Conservation (phyloP, 2,113 vertebrate species). For the Aptenodytes forsteri region DNA sequence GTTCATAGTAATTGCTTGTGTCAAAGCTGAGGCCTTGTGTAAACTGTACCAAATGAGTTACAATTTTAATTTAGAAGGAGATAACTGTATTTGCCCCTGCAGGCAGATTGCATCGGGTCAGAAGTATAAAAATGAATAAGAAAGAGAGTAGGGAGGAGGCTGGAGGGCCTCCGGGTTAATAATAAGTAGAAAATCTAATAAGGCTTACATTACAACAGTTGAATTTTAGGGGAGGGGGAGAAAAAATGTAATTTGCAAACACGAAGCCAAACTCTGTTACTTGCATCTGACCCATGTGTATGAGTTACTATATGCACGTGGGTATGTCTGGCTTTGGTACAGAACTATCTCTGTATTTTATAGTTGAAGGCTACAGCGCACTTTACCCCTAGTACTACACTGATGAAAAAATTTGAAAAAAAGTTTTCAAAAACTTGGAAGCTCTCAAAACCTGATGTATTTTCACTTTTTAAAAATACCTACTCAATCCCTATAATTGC, state of each 20-base stretch:
- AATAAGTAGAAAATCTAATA: conserved; percentile 77
- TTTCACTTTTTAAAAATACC: not conserved
- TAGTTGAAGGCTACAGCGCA: not conserved
- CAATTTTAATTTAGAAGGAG: conserved; percentile 84
- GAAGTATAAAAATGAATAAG: conserved; percentile 83
- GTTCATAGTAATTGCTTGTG: conserved; percentile 87
- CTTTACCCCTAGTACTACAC: not conserved
- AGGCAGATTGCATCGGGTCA: conserved; percentile 81
- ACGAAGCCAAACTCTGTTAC: conserved; percentile 80
- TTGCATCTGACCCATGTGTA: not conserved
- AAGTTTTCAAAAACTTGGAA: not conserved
- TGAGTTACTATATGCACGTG: not conserved
- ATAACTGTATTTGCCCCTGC: conserved; percentile 74
- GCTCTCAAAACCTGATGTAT: not conserved
- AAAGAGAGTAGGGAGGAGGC: conserved; percentile 73
- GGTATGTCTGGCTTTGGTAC: not conserved
- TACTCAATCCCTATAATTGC: not conserved
- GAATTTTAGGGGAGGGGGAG: conserved; percentile 76
- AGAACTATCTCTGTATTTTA: not conserved
- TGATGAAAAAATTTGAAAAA: not conserved
- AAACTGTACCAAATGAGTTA: conserved; percentile 77
- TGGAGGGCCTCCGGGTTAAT: conserved; percentile 77
- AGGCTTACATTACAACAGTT: conserved; percentile 67
- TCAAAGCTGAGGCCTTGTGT: conserved; percentile 81
- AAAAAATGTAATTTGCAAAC: conserved; percentile 94